Percentiles rank a stretch among this genome's conserved stretches.
Conservation (phyloP, 2,797 vertebrate genomes). For the Otus scops region DNA sequence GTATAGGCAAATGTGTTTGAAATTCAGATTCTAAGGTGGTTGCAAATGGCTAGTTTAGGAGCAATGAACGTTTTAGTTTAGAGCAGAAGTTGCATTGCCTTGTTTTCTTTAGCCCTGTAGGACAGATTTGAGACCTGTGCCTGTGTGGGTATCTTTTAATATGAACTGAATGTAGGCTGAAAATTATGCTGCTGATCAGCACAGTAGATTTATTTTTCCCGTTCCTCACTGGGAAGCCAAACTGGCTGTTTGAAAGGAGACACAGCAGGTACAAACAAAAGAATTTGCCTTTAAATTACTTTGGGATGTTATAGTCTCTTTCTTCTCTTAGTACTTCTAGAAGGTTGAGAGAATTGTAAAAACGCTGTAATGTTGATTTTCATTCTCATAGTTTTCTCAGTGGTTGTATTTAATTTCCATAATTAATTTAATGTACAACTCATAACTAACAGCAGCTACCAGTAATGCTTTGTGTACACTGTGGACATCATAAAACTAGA, state of each 20-base stretch:
- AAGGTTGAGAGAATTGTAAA: neutral
- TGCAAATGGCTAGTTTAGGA: conserved; percentile 39
- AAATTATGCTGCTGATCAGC: conserved; percentile 35
- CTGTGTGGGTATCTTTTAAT: conserved; percentile 21
- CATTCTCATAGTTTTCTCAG: neutral
- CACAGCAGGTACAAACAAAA: neutral
- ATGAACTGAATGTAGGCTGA: conserved; percentile 52
- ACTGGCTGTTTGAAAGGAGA: neutral
- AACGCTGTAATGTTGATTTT: neutral
- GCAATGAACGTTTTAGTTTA: neutral
- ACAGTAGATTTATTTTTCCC: conserved; percentile 1
- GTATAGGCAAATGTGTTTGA: neutral
- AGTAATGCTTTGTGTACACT: neutral
- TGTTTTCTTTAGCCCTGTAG: conserved; percentile 30
- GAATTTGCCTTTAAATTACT: conserved; percentile 22
- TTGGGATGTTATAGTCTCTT: neutral
- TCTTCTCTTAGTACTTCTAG: neutral
- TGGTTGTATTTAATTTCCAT: neutral
- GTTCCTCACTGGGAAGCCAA: neutral
- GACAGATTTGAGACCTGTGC: conserved; percentile 9
- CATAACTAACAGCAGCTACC: neutral
- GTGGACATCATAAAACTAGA: neutral
- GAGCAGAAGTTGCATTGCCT: conserved; percentile 16
- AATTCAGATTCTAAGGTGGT: neutral
- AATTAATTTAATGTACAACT: neutral